Evolutionary conservation across 2,888 invertebrate genomes (phyloP).

Genomic region (Parapristionchus giblindavisi): DNA sequence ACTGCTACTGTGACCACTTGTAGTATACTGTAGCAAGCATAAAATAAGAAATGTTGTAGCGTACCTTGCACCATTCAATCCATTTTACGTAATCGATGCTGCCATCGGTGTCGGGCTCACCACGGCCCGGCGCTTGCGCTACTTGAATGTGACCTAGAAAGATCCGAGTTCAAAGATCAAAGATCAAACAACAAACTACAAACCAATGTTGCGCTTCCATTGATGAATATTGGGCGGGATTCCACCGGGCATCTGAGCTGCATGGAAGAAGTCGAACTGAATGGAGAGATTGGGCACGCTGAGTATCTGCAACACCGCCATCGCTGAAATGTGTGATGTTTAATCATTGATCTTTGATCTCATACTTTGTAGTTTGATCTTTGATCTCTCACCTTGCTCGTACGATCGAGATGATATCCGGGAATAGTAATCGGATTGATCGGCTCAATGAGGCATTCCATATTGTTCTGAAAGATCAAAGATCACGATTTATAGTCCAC

Average conservation of each 20-base stretch:
- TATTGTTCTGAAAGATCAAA: conserved; percentile 74
- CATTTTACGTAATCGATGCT: conserved; percentile 81
- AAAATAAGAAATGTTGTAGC: background rate
- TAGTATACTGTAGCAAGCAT: too few species aligned
- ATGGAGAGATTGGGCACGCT: conserved; percentile 18
- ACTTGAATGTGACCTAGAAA: conserved; percentile 59
- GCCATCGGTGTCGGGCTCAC: conserved; percentile 85
- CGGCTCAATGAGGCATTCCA: conserved; percentile 88
- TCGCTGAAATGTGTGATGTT: too few species aligned
- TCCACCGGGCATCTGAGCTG: background rate
- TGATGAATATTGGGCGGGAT: background rate
- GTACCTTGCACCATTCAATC: conserved; percentile 32
- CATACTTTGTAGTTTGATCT: too few species aligned
- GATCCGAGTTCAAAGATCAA: background rate
- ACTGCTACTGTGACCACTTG: too few species aligned
- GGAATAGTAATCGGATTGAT: conserved; percentile 86
- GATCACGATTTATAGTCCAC: background rate
- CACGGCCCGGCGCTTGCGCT: conserved; percentile 88
- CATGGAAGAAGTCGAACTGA: conserved; percentile 34
- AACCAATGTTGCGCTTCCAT: conserved; percentile 17
- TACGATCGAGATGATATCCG: conserved; percentile 86
- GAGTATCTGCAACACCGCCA: background rate
- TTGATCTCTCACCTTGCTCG: conserved; percentile 81
- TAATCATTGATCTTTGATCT: background rate
- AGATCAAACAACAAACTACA: background rate